A percentile compares a stretch with the other conserved stretches of the same genome.
These are phyloP conservation scores for Hippocampus mohnikei DNA, from an alignment of 2,113 vertebrate genomes.

Conservation along the genomic window DNA sequence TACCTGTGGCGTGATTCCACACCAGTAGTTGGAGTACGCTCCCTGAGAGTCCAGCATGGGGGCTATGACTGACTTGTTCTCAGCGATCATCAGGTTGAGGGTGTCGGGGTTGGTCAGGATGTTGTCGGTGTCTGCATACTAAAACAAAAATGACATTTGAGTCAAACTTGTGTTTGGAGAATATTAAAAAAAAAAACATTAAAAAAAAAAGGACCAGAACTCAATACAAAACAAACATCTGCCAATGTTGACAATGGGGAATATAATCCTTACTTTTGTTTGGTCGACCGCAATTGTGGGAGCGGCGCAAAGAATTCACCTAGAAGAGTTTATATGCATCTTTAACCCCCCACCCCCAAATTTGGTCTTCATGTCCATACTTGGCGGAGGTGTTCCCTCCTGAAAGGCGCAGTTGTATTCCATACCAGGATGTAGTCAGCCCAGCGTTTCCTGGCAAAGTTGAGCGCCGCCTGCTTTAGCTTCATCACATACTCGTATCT, in stretches of 20 bases:
- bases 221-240: not conserved
- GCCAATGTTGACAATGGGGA: not conserved
- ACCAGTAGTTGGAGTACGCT: slow-evolving; percentile 98
- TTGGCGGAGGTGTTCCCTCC: not conserved
- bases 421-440: slow-evolving; percentile 91
- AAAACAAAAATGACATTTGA: not conserved
- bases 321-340: too few relatives aligned
- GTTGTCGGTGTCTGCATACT: slow-evolving; percentile 91
- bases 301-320: too few relatives aligned
- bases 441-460: slow-evolving; percentile 79
- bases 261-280: too few relatives aligned
- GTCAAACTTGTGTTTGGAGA: not conserved
- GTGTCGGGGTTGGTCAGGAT: slow-evolving; percentile 89
- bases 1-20: slow-evolving; percentile 96
- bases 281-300: too few relatives aligned
- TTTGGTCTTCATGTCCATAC: not conserved
- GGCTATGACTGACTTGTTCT: slow-evolving; percentile 84
- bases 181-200: not conserved
- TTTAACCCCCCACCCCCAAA: not conserved
- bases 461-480: slow-evolving; percentile 87
- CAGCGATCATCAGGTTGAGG: slow-evolving; percentile 78
- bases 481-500: slow-evolving; percentile 92
- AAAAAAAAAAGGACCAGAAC: not conserved
- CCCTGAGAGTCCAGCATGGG: slow-evolving; percentile 95
- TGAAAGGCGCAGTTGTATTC: not conserved